Evolutionary conservation across 2,888 invertebrate genomes (phyloP).

Genomic region (Trisateles emortualis): DNA sequence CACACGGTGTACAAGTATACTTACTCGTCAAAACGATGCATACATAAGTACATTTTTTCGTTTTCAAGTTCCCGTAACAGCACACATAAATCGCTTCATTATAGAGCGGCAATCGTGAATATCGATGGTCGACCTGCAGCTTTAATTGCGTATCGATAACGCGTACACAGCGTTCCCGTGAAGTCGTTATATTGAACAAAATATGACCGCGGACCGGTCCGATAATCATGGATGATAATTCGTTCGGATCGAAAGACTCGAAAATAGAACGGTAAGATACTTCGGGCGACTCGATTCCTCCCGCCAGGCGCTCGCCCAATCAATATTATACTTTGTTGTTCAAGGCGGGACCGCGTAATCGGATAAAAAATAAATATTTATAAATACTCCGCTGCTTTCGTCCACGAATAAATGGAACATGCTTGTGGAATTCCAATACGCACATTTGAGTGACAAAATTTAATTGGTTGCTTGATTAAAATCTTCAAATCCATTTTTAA

Average conservation of each 20-base stretch:
- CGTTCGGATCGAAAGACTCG: slow-evolving; percentile 59
- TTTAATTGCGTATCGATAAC: slow-evolving; percentile 47
- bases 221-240: slow-evolving; percentile 59
- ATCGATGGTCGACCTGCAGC: slow-evolving; percentile 28
- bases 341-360: slow-evolving; percentile 52
- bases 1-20: slow-evolving; percentile 4
- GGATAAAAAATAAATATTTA: slow-evolving; percentile 55
- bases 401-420: slow-evolving; percentile 37
- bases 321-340: slow-evolving; percentile 72
- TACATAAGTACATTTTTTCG: slow-evolving; percentile 16
- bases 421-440: slow-evolving; percentile 25
- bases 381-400: slow-evolving; percentile 47
- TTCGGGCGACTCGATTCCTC: slow-evolving; percentile 50
- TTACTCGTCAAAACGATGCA: slow-evolving; percentile 19
- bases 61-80: slow-evolving; percentile 19
- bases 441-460: slow-evolving; percentile 37
- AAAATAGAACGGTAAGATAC: slow-evolving; percentile 66
- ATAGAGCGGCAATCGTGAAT: slow-evolving; percentile 28
- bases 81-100: slow-evolving; percentile 50
- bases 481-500: neutral
- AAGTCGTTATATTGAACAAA: slow-evolving; percentile 48
- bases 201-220: slow-evolving; percentile 55
- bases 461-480: slow-evolving; percentile 22
- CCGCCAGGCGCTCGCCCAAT: slow-evolving; percentile 63
- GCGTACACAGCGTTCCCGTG: slow-evolving; percentile 26